Base-by-base conservation (phyloP, 30 jellyfish, hydroid and myxozoan genomes). In the Rhopilema esculentum region DNA sequence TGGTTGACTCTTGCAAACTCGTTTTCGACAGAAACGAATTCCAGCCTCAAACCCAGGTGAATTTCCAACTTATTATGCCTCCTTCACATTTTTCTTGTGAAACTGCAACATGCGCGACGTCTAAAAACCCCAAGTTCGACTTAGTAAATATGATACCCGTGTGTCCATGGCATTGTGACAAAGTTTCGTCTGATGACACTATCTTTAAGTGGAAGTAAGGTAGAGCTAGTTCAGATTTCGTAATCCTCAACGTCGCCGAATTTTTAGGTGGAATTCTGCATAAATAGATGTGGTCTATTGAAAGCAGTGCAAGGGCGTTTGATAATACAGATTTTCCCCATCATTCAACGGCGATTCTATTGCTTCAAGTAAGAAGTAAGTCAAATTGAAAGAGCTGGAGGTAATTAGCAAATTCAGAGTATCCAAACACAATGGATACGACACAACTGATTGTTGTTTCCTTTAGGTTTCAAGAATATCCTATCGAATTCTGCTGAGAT, bases 231-330 rank as follows among this genome's bases (percentile, higher is more conserved):
- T 85, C 84, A 62, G 25, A 31, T 16, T 20, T 19, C 32, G 16
- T 85, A 85, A 85, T 85, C 94, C 94, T 8, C 18, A 23, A 19
- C 51, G 94, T 85, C 94, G 94, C 94, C 94, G 64, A 69, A 72
- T 29, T 19, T 28, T 65, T 75, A 25, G 57, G 79, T 26, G 68
- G 85, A 85, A 85, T 72, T 85, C 85, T 49, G 65, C 64, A 32
- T 29, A 74, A 85, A 85, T 75, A 74, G 88, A 29, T 85, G 94
- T 53, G 94, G 94, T 75, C 84, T 49, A 68, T 75, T 75, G 85
- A 49, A 52, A 75, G 83, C 33, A 66, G 62, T 12, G 29, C 72
- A 8, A 52, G 25, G 52, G 27, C 71, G 40, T 20, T 40, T n/a
- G 12, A 21, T 17, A 27, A 21, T 75, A 49, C 72, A 75, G 85